Evolutionary conservation across 2,113 vertebrate species (phyloP).

Genomic region (Ondatra zibethicus): DNA sequence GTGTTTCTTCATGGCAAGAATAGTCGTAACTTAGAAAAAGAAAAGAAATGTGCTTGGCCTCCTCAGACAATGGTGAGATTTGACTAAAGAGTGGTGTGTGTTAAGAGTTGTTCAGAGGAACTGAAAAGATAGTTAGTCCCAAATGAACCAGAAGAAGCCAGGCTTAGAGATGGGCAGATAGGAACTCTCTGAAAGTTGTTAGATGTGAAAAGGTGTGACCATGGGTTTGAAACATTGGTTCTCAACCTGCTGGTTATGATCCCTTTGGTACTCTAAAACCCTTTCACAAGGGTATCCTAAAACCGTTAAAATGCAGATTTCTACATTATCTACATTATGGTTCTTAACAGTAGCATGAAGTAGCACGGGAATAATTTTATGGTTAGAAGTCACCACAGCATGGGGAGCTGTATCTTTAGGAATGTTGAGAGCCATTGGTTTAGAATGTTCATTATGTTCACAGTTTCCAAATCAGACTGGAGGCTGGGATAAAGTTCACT

Average conservation of each 20-base stretch:
- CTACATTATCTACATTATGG: too few relatives aligned
- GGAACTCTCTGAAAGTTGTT: conserved; percentile 4
- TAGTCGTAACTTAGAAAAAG: background rate
- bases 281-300: background rate
- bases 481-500: background rate
- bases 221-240: background rate
- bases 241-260: background rate
- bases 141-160: background rate
- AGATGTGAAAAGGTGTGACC: background rate
- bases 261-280: background rate
- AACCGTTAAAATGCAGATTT: background rate
- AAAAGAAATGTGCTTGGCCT: background rate
- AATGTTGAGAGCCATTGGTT: background rate
- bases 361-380: background rate
- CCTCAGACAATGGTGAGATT: background rate
- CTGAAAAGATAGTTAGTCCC: background rate
- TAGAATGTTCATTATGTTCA: background rate
- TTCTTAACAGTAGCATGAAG: background rate
- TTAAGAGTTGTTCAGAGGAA: background rate
- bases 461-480: background rate
- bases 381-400: background rate
- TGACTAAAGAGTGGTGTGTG: background rate
- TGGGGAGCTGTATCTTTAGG: background rate
- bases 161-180: background rate
- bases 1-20: background rate